phyloP scores from a whole-genome alignment of 2,888 invertebrate genomes.

The Noctua pronuba region DNA sequence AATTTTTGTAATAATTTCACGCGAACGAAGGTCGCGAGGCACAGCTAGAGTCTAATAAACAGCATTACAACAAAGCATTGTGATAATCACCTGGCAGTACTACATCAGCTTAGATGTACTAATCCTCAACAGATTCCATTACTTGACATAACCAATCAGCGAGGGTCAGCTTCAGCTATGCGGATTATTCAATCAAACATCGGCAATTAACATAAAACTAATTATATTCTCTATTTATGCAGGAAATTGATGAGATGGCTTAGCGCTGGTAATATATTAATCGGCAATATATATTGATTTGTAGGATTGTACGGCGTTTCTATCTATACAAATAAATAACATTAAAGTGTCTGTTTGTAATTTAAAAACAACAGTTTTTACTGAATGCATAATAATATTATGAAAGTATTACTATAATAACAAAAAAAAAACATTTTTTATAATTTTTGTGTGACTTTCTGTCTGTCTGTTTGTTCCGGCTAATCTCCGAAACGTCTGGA shows the following conservation, averaged over 20 bases:
- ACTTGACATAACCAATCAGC: constrained; percentile 50
- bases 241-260: constrained; percentile 47
- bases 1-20: too few relatives aligned
- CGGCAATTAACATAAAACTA: constrained; percentile 57
- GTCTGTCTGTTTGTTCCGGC: too few relatives aligned
- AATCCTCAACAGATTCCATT: constrained; percentile 39
- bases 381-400: too few relatives aligned
- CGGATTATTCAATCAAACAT: constrained; percentile 58
- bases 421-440: too few relatives aligned
- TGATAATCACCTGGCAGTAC: constrained; percentile 13
- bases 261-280: constrained; percentile 40
- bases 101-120: constrained; percentile 13
- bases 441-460: too few relatives aligned
- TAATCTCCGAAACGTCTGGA: too few relatives aligned
- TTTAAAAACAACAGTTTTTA: too few relatives aligned
- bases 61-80: neutral
- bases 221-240: constrained; percentile 55
- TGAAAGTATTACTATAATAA: too few relatives aligned
- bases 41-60: neutral
- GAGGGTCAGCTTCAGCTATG: constrained; percentile 18
- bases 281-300: constrained; percentile 8
- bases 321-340: too few relatives aligned
- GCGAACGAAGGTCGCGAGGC: too few relatives aligned
- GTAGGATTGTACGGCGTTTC: too few relatives aligned
- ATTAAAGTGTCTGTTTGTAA: too few relatives aligned